Evolutionary conservation across 2,797 vertebrate species (phyloP), one percentile per base, ranked within the genome.

Genomic region (Anguilla megastoma): DNA sequence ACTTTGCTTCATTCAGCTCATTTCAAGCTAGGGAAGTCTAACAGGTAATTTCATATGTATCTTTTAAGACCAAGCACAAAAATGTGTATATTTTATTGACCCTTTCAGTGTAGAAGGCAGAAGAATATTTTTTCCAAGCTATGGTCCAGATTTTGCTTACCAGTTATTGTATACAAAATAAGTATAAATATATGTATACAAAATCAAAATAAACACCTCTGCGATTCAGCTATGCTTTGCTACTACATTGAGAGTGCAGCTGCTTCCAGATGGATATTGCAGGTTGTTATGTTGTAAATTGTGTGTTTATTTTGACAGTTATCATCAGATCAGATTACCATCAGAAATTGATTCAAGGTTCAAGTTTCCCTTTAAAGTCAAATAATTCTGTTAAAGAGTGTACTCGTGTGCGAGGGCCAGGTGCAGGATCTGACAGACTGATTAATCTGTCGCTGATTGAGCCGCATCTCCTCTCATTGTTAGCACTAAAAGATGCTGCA

Each of bases 381-480:
- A 74, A 74, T 12, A 36, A 27, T 36, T 9, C 30, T 66, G 33
- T 24, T 24, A 21, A 63, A 24, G 14, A 85, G 63, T 27, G 14
- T 24, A 30, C 12, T 52, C n/a, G 60, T 24, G 16, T 66, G 58
- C 8, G 52, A 54, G 52, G 45, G 10, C 71, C 71, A 76, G 27
- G 48, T 45, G 45, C 84, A 9, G 30, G 33, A 71, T 30, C 48
- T 36, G 52, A 86, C 45, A 76, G 16, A 45, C 27, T 48, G 66
- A 76, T 86, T 50, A 85, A 36, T 33, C 24, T 12, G 36, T 21
- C 36, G 27, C 60, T 30, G 24, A 56, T 87, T 87, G 14, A 84
- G 58, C 60, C 41, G 30, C 16, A 54, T 54, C 45, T 54, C 54
- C 48, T 27, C 16, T 84, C 33, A 41, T 54, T 12, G 30, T 48